Evolutionary conservation across 1,140 invertebrate genomes (phyloP), one percentile per base, ranked within the genome.

Genomic region (Camponotus vicinus): DNA sequence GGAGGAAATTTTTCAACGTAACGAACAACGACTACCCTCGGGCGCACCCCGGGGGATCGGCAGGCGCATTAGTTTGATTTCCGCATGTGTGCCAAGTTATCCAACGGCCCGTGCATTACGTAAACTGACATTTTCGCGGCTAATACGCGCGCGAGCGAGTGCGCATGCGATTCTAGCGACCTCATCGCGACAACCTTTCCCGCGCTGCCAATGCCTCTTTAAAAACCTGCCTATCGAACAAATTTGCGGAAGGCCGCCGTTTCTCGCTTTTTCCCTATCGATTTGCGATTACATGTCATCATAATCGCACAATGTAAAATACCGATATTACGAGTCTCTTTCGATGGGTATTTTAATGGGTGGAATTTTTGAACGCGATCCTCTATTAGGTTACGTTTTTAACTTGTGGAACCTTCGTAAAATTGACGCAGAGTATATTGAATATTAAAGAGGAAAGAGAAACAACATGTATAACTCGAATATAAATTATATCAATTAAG

Each of bases 81-180:
- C 90, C 89, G 86, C 63, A 79, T 82, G 89, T 71, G 79, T 91
- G 85, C 92, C 79, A 89, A 27, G 92, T 92, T 93, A 93, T 92
- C 63, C 89, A 92, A 91, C 89, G 64, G 77, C 55, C 67, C 87
- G 77, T 88, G 67, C 86, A 87, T 93, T 93, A 92, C 92, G 87
- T 92, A 93, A 93, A 92, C 77, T 91, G 91, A 92, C 91, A 93
- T 93, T 93, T 93, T 92, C 88, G 80, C 82, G 84, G 86, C 77
- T 88, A 86, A 85, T 37, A 55, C 37, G 76, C 87, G 42, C 77
- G 15, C 52, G 32, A 85, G 27, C 78, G 49, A 82, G 70, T 79
- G 71, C 86, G 75, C 76, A 61, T 49, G 34, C 73, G 66, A 67
- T 49, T 75, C 76, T 66, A 79, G 42, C 76, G 71, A 64, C 40